A percentile compares a stretch with the other conserved stretches of the same genome.
Evolutionary conservation across 64 coral and sea anemone species (phyloP).

Genomic region (Platygyra sinensis): DNA sequence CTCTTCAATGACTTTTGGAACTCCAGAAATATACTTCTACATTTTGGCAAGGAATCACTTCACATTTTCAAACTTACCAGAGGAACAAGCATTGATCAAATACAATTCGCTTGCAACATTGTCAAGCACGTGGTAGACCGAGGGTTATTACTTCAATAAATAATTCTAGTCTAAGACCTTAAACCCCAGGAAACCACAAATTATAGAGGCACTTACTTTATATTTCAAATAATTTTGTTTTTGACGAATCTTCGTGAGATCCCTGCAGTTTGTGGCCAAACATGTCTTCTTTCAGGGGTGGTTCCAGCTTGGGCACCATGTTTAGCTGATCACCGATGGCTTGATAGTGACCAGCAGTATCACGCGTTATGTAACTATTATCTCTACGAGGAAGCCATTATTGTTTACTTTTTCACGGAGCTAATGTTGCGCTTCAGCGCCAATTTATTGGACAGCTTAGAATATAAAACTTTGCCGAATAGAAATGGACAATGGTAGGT

Average conservation of each 20-base stretch:
- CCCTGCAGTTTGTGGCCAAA: constrained; percentile 63
- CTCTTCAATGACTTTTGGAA: no score
- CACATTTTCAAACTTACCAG: no score
- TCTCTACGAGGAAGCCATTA: constrained; percentile 6
- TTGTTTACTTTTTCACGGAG: no score
- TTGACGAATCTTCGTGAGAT: constrained; percentile 63
- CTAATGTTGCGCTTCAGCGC: no score
- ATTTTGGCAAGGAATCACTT: no score
- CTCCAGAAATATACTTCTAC: no score
- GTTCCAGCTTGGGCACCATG: constrained; percentile 47
- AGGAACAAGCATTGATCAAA: no score
- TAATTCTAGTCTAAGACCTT: no score
- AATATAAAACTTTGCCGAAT: not conserved
- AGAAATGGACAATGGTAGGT: constrained; percentile 27
- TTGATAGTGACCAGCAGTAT: constrained; percentile 56
- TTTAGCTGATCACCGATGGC: constrained; percentile 43
- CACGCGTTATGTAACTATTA: constrained; percentile 66
- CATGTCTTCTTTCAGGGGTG: constrained; percentile 63
- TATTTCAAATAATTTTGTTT: constrained; percentile 55
- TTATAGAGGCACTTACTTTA: constrained; percentile 40
- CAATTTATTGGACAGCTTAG: not conserved
- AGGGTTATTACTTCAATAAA: no score
- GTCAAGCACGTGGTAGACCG: no score
- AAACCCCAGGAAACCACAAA: no score
- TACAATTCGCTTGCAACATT: no score